phyloP scores from a whole-genome alignment of 2,888 invertebrate species.

The Dicroscelio sp. region DNA sequence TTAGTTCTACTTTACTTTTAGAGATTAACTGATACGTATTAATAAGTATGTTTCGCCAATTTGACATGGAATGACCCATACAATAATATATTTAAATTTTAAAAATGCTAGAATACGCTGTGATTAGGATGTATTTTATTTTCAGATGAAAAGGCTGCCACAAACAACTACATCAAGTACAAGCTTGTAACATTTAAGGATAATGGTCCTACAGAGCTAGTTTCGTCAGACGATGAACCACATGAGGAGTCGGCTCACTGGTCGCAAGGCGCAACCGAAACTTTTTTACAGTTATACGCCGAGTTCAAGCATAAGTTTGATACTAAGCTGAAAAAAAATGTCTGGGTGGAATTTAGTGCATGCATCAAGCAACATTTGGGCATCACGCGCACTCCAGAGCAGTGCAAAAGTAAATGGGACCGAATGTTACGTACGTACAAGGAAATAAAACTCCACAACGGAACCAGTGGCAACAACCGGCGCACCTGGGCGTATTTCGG shows the following conservation, averaged over 20 bases:
- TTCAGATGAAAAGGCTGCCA: neutral
- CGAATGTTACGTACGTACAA: neutral
- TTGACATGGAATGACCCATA: neutral
- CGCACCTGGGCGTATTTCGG: neutral
- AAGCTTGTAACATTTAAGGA: neutral
- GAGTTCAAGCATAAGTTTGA: no score
- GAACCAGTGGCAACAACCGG: neutral
- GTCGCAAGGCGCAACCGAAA: no score
- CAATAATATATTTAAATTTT: no score
- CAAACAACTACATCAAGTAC: neutral
- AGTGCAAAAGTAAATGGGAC: neutral
- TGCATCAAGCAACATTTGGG: no score
- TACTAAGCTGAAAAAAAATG: no score
- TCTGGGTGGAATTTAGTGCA: no score
- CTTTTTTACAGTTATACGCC: no score
- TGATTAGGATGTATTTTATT: neutral
- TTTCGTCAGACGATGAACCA: no score
- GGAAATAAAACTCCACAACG: neutral
- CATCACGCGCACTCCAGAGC: no score
- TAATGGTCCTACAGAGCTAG: neutral
- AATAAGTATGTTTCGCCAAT: neutral
- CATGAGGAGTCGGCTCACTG: no score
- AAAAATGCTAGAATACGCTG: neutral
- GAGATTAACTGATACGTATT: neutral
- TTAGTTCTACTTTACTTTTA: neutral